Evolutionary conservation across 2,113 vertebrate species (phyloP), one percentile per base, ranked within the genome.

Genomic region (Ammodytes marinus): DNA sequence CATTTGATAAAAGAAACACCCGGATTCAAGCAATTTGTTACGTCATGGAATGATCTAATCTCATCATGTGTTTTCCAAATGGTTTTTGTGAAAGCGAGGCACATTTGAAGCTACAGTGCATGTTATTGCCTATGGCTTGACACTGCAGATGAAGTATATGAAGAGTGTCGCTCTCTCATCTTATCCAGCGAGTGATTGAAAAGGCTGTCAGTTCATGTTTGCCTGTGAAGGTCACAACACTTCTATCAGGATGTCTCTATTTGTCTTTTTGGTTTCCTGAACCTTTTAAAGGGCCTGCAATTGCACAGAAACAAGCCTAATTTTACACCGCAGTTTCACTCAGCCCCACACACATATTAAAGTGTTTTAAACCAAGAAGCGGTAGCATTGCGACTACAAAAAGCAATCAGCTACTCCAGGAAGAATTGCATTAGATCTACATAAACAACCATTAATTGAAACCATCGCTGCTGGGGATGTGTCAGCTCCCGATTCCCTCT

Each of bases 381-480:
- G 69, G 69, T 40, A 65, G 70, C 47, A 39, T 0, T 39, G 12
- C n/a, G 10, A 50, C 14, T 1, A 55, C 67, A 69, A 67, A 83
- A 84, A 71, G 66, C 84, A 81, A 83, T 80, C 83, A 69, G 50
- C 69, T 57, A 72, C 80, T 87, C 73, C 42, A 45, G n/a, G 9
- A 47, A 78, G 80, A 80, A n/a, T 35, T 74, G 68, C 67, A 86
- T 85, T 88, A 85, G 86, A 76, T 43, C 47, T n/a, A 75, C 75
- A 89, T 93, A 92, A 93, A 93, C 70, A 71, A 61, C 80, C 12
- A 87, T 86, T 81, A 82, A 89, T 84, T 67, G 75, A 78, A 86
- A 76, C 46, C 76, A 84, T 81, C 64, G 74, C 67, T 46, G 42
- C 60, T 12, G 46, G 82, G 64, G 27, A 66, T 78, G 72, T 76